Evolutionary conservation across 2,888 invertebrate species (phyloP), one percentile per base, ranked within the genome.

Genomic region (Diabrotica balteata): DNA sequence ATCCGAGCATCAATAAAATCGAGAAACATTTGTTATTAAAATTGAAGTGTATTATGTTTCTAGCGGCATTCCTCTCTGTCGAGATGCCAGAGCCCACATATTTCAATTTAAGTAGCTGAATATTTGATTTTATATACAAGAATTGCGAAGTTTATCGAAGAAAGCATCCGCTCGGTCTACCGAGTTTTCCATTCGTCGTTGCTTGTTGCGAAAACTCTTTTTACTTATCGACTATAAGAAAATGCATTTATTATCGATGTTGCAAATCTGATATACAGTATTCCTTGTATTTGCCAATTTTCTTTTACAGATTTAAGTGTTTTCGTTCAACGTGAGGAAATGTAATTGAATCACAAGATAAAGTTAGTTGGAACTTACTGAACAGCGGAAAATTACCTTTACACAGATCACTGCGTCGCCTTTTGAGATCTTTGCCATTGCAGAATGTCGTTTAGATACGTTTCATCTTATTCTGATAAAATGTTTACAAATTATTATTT

Each of bases 21-120:
- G 63, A 69, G 44, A 32, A 32, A 69, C 65, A 57, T 68, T 67
- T 62, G 68, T 66, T 67, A 67, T 67, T 67, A 58, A 67, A 59
- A 67, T 63, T 63, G 54, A 59, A 67, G 52, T 57, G 66, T 68
- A 73, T 73, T 72, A 72, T 65, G 68, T 71, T 70, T 63, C 70
- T 45, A 59, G 42, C 63, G 59, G 70, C 69, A 73, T 73, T 73
- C 70, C 69, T 66, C 52, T 59, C 59, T 32, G n/a, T 51, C 54
- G 8, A 59, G 42, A 59, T 49, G 45, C 43, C 66, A 8, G 60
- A 68, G 61, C 70, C 73, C 73, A 78, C 79, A 79, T 79, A 80
- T 80, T 80, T 80, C 79, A 80, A 80, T 80, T 79, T 79, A 78
- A 76, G 75, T 74, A 73, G 75, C 74, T 76, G 77, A 77, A 79